Evolutionary conservation across 2,888 invertebrate genomes (phyloP).

Genomic region (Gryllus longicercus): DNA sequence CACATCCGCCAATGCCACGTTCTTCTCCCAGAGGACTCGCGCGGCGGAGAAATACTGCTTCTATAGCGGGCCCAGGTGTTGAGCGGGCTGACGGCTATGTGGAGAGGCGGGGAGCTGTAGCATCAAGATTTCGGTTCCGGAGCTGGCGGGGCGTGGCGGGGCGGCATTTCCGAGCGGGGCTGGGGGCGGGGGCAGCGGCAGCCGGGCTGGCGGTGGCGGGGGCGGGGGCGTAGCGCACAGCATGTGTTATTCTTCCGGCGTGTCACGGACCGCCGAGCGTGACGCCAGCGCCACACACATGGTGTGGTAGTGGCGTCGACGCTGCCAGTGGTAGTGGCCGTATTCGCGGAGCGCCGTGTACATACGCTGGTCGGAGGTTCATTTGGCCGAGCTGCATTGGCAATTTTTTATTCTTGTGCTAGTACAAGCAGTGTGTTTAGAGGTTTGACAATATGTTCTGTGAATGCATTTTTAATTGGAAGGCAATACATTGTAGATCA

Average conservation of each 20-base stretch:
- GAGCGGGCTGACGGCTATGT: not conserved
- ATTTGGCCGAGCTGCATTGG: too few species aligned
- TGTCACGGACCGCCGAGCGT: slow-evolving; percentile 6
- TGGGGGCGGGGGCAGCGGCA: not conserved
- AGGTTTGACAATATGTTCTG: too few species aligned
- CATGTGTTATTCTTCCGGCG: slow-evolving; percentile 17
- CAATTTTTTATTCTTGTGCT: too few species aligned
- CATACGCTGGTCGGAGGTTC: too few species aligned
- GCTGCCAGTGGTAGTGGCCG: too few species aligned
- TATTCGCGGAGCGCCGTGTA: too few species aligned
- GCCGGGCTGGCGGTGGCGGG: not conserved
- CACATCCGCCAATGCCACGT: too few species aligned
- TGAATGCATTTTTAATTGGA: too few species aligned
- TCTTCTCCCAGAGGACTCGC: too few species aligned
- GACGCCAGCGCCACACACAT: slow-evolving; percentile 17
- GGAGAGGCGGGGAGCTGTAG: not conserved
- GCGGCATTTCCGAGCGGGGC: not conserved
- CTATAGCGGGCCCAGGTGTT: not conserved
- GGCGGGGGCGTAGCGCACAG: not conserved
- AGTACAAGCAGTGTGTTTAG: too few species aligned
- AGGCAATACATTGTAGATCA: too few species aligned
- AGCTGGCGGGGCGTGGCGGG: not conserved
- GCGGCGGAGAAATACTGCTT: not conserved
- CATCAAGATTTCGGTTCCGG: slow-evolving; percentile 9
- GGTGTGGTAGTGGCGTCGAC: not conserved